Evolutionary conservation across 92 coral and sea anemone species (phyloP).

Genomic region (Parazoanthus swiftii): DNA sequence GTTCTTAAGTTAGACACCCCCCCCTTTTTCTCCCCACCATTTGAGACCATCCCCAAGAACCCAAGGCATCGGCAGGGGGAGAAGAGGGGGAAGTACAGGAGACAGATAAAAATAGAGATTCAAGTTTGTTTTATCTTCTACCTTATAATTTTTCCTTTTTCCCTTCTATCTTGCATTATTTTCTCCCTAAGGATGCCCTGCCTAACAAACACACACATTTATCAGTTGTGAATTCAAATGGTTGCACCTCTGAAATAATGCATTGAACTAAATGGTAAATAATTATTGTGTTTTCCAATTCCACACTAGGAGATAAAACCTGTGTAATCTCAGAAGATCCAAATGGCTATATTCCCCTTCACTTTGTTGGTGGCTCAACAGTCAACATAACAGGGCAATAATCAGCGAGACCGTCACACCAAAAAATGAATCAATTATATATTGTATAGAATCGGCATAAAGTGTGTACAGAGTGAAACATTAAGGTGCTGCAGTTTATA

Average conservation of each 20-base stretch:
- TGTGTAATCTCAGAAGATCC: slow-evolving; percentile 1
- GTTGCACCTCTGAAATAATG: too few species aligned
- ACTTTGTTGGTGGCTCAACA: neutral
- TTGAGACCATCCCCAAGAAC: neutral
- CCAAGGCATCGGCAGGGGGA: neutral
- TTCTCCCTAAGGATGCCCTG: neutral
- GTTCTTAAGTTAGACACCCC: neutral
- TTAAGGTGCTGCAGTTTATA: too few species aligned
- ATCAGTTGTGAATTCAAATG: too few species aligned
- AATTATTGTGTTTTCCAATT: neutral
- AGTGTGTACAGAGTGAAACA: too few species aligned
- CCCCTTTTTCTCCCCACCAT: neutral
- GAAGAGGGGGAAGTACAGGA: neutral
- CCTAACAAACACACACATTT: neutral
- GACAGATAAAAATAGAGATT: too few species aligned
- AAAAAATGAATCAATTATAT: too few species aligned
- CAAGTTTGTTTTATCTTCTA: neutral
- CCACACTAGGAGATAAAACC: neutral
- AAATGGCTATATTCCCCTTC: slow-evolving; percentile 34
- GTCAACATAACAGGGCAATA: slow-evolving; percentile 22
- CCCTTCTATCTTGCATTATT: neutral
- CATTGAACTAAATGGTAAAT: too few species aligned
- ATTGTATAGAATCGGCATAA: too few species aligned
- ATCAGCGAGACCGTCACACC: neutral
- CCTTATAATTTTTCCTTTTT: neutral